Conservation (phyloP, 1,140 invertebrate genomes). For the Calephelis nemesis region DNA sequence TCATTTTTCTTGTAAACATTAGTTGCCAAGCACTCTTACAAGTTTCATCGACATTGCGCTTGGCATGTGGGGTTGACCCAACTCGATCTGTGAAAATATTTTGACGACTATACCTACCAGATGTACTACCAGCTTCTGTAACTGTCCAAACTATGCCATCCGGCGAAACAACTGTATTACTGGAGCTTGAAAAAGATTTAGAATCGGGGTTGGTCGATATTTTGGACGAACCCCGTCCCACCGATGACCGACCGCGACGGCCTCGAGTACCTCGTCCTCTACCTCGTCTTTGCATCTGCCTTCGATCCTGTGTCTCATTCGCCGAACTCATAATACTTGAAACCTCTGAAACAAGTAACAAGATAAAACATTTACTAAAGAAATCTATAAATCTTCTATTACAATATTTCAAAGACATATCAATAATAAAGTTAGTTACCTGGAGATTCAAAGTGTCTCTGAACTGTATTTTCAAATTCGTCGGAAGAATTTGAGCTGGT, state of each 20-base stretch:
- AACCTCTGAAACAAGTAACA: too few species aligned
- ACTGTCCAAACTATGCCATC: constrained; percentile 11
- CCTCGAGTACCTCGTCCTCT: too few species aligned
- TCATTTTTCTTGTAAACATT: constrained; percentile 5
- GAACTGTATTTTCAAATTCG: neutral
- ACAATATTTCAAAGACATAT: too few species aligned
- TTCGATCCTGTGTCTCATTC: too few species aligned
- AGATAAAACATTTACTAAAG: too few species aligned
- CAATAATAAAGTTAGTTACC: too few species aligned
- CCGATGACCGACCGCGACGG: too few species aligned
- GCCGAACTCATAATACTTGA: too few species aligned
- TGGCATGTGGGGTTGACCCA: constrained; percentile 9
- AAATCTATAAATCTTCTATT: too few species aligned
- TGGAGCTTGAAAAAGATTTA: constrained; percentile 1
- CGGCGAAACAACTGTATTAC: constrained; percentile 2
- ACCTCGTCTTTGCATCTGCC: too few species aligned
- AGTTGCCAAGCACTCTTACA: constrained; percentile 1
- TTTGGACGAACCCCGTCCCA: too few species aligned
- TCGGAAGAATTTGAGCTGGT: constrained; percentile 1
- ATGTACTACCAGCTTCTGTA: neutral
- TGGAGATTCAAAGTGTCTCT: neutral
- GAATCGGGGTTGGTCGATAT: neutral
- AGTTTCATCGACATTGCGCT: constrained; percentile 7
- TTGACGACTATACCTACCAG: constrained; percentile 6
- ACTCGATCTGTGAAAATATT: constrained; percentile 13